phyloP scores from a whole-genome alignment of 2,888 invertebrate species.

The Pardosa pseudoannulata region DNA sequence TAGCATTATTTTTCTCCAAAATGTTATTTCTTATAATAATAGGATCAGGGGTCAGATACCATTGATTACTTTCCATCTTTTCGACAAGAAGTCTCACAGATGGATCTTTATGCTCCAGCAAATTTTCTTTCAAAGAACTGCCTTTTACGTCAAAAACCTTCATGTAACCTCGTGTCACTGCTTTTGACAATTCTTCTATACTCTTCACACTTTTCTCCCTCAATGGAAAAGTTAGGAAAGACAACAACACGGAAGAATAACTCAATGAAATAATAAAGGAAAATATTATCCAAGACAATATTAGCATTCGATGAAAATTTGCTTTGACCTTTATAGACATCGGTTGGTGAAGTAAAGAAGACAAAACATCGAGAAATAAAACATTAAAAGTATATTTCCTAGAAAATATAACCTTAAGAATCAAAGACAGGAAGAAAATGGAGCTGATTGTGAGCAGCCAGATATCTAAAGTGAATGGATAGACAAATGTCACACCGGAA shows the following conservation, averaged over 20 bases:
- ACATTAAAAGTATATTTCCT: background rate
- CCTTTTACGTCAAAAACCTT: background rate
- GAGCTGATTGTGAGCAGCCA: background rate
- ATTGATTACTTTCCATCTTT: background rate
- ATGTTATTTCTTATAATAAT: background rate
- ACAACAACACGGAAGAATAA: background rate
- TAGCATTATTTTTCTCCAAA: background rate
- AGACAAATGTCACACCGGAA: background rate
- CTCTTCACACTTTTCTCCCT: background rate
- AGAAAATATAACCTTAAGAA: background rate
- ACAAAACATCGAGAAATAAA: background rate
- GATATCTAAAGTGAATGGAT: constrained; percentile 4
- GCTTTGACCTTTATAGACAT: background rate
- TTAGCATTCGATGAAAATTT: background rate
- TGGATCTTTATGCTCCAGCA: background rate
- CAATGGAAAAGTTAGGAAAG: background rate
- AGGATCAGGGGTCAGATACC: background rate
- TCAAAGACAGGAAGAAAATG: background rate
- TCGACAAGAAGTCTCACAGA: background rate
- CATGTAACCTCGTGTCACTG: background rate
- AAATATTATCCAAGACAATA: background rate
- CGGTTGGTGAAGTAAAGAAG: background rate
- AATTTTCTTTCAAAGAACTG: background rate
- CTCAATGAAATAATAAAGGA: background rate
- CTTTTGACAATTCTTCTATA: background rate